Conservation (phyloP, 2,888 invertebrate species). For the Celastrina argiolus region DNA sequence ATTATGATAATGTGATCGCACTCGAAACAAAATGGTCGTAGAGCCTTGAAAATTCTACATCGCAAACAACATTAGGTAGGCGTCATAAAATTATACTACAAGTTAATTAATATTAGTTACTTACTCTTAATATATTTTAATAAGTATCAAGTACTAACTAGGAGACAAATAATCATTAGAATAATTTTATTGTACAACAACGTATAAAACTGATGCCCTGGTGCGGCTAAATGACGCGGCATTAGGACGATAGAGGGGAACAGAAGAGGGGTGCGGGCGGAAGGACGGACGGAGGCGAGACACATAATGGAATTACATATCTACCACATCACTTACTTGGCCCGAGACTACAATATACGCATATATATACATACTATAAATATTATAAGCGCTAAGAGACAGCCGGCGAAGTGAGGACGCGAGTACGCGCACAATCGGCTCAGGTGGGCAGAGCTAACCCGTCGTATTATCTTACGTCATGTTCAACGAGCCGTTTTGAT, state of each 20-base stretch:
- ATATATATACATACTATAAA: constrained; percentile 44
- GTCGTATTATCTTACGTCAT: constrained; percentile 53
- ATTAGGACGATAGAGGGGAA: constrained; percentile 57
- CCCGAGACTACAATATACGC: constrained; percentile 50
- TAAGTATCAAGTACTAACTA: not conserved
- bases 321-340: constrained; percentile 63
- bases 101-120: constrained; percentile 4
- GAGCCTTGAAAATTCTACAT: not conserved
- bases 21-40: constrained; percentile 30
- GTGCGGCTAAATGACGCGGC: constrained; percentile 66
- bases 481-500: constrained; percentile 36
- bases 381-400: constrained; percentile 42
- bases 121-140: not conserved
- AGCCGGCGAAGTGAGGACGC: constrained; percentile 40
- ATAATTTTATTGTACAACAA: constrained; percentile 61
- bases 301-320: constrained; percentile 74
- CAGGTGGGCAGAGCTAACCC: constrained; percentile 54
- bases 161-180: constrained; percentile 50
- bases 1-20: constrained; percentile 31
- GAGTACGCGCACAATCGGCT: constrained; percentile 47
- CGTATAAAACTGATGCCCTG: constrained; percentile 61
- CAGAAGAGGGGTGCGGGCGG: constrained; percentile 45
- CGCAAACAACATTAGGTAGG: not conserved
- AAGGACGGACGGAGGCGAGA: constrained; percentile 67
- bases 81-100: not conserved